Conservation (phyloP, 2,797 vertebrate species). For the Pogonophryne albipinna region DNA sequence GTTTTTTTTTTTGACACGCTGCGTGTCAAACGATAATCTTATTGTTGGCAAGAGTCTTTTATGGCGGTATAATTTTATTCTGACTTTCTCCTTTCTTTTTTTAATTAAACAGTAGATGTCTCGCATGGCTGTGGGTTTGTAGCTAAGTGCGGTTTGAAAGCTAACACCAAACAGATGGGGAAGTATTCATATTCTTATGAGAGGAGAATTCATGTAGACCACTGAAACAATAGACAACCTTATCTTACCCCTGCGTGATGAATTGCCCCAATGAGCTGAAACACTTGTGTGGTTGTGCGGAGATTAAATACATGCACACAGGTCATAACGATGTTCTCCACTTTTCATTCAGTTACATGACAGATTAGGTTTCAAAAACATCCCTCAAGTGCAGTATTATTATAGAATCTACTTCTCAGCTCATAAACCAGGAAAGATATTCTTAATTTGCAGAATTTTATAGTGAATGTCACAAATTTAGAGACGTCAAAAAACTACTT, state of each 20-base stretch:
- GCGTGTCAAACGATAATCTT: constrained; percentile 86
- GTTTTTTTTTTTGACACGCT: constrained; percentile 71
- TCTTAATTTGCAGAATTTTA: constrained; percentile 30
- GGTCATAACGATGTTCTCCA: constrained; percentile 21
- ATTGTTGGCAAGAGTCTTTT: constrained; percentile 83
- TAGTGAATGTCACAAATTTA: constrained; percentile 35
- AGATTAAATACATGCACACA: constrained; percentile 39
- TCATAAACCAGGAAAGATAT: constrained; percentile 35
- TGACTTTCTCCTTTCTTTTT: constrained; percentile 64
- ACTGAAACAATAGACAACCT: constrained; percentile 66
- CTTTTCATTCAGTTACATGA: constrained; percentile 20
- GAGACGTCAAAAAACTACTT: constrained; percentile 38
- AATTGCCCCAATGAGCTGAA: constrained; percentile 53
- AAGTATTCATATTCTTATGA: constrained; percentile 75
- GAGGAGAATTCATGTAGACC: constrained; percentile 64
- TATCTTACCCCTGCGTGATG: constrained; percentile 55
- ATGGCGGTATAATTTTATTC: constrained; percentile 78
- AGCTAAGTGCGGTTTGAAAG: constrained; percentile 80
- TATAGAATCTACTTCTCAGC: constrained; percentile 37
- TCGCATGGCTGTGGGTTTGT: constrained; percentile 78
- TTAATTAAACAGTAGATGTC: constrained; percentile 83
- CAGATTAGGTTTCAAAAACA: constrained; percentile 35
- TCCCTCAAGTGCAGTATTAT: constrained; percentile 42
- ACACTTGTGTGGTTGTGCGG: constrained; percentile 29
- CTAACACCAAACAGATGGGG: constrained; percentile 83